Evolutionary conservation across 2,888 invertebrate species (phyloP), one percentile per base, ranked within the genome.

Genomic region (Pecten maximus): DNA sequence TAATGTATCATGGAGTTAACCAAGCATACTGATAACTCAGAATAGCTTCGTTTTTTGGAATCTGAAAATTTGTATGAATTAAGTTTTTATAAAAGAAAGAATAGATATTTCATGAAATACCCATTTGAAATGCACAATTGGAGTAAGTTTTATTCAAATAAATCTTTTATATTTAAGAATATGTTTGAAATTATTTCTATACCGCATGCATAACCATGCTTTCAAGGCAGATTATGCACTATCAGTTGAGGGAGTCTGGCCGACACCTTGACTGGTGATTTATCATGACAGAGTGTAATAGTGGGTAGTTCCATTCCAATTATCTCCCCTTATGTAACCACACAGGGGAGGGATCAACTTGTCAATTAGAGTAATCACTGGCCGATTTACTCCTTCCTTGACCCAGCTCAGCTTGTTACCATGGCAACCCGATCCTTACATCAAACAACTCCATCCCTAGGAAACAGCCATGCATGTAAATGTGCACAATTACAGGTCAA

Each of bases 301-400:
- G 74, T 74, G 74, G 35, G 74, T 74, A 74, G 74, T 74, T 74
- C 74, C 74, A 28, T 74, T 74, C 74, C 74, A 74, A 74, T 74
- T 74, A 74, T 74, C 74, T 28, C 74, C 74, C 74, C 74, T 74
- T 74, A 74, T 74, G 35, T 16, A 74, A 74, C 74, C 74, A 74
- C 74, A 74, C 74, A 35, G 15, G 74, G 74, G 74, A 74, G 74
- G 74, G 74, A 74, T 74, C 35, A 74, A 74, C 12, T 74, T 74
- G 74, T 74, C 74, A 74, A 74, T 74, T 74, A 74, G 74, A 74
- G 35, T 74, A 74, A 74, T 35, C 74, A 74, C 74, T 12, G 74
- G 74, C 35, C 35, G 35, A 74, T 74, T 74, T 74, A 74, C 74
- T 74, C 16, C 74, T 35, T 35, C 35, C 35, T 35, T 74, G 74